phyloP scores from a whole-genome alignment of 2,888 invertebrate genomes.

The Sclerodermus sp. region DNA sequence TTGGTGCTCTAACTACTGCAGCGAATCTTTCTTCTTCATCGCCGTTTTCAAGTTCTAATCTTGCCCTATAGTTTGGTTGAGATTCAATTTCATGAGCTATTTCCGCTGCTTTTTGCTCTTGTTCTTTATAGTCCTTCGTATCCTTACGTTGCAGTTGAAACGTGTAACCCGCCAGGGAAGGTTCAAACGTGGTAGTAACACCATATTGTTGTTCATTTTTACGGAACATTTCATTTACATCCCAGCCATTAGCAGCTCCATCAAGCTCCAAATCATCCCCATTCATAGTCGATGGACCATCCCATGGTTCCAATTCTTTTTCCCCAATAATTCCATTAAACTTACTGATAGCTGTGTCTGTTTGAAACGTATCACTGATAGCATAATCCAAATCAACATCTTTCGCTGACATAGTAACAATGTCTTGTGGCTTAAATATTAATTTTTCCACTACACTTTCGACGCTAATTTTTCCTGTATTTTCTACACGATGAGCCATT shows the following conservation, averaged over 20 bases:
- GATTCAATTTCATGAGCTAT: slow-evolving; percentile 93
- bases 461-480: slow-evolving; percentile 67
- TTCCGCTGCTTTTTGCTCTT: slow-evolving; percentile 83
- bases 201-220: slow-evolving; percentile 91
- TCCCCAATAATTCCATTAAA: slow-evolving; percentile 79
- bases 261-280: slow-evolving; percentile 72
- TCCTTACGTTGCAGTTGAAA: slow-evolving; percentile 83
- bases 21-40: slow-evolving; percentile 88
- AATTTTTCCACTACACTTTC: slow-evolving; percentile 76
- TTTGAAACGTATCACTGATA: slow-evolving; percentile 84
- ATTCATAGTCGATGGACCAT: slow-evolving; percentile 62
- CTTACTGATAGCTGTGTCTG: slow-evolving; percentile 86
- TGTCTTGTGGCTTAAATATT: slow-evolving; percentile 82
- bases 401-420: slow-evolving; percentile 78
- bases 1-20: slow-evolving; percentile 69
- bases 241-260: slow-evolving; percentile 89
- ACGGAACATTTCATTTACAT: slow-evolving; percentile 94
- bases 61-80: slow-evolving; percentile 78
- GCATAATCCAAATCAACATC: slow-evolving; percentile 90
- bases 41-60: slow-evolving; percentile 87
- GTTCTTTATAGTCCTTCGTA: slow-evolving; percentile 82
- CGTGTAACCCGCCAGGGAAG: slow-evolving; percentile 89
- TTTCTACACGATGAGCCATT: slow-evolving; percentile 80
- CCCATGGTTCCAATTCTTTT: slow-evolving; percentile 90
- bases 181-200: slow-evolving; percentile 89